Percentiles rank a stretch among this genome's conserved stretches.
Evolutionary conservation across 2,888 invertebrate species (phyloP).

Genomic region (Himalopsyche japonica): DNA sequence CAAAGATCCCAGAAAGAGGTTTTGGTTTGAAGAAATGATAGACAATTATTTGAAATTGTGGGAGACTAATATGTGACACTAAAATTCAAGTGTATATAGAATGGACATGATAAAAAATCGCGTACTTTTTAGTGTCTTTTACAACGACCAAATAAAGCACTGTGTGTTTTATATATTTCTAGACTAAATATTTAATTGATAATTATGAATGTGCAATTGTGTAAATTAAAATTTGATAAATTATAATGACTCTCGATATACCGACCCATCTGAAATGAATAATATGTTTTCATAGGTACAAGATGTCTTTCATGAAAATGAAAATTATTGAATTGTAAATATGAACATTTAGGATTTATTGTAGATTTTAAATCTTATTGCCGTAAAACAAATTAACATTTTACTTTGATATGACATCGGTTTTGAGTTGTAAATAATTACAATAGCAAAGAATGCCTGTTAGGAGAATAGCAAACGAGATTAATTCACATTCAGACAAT

Average conservation of each 20-base stretch:
- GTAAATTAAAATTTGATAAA: neutral
- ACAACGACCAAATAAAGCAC: neutral
- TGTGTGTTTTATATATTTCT: conserved; percentile 1
- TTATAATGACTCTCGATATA: neutral
- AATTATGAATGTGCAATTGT: neutral
- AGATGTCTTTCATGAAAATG: neutral
- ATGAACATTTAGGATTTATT: neutral
- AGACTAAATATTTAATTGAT: neutral
- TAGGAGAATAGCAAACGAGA: too few species aligned
- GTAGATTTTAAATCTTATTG: too few species aligned
- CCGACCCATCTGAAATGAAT: neutral
- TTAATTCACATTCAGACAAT: too few species aligned
- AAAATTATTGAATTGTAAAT: neutral
- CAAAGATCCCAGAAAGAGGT: conserved; percentile 71
- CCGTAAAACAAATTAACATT: too few species aligned
- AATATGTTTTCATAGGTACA: neutral
- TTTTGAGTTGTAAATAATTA: too few species aligned
- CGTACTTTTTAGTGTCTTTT: neutral
- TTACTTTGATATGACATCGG: too few species aligned
- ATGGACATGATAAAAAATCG: neutral
- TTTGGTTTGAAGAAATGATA: conserved; percentile 86
- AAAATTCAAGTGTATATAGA: neutral
- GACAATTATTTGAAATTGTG: conserved; percentile 88
- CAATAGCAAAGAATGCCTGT: too few species aligned
- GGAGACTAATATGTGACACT: conserved; percentile 81